Evolutionary conservation across 1,140 invertebrate genomes (phyloP).

Genomic region (Planococcus citri): DNA sequence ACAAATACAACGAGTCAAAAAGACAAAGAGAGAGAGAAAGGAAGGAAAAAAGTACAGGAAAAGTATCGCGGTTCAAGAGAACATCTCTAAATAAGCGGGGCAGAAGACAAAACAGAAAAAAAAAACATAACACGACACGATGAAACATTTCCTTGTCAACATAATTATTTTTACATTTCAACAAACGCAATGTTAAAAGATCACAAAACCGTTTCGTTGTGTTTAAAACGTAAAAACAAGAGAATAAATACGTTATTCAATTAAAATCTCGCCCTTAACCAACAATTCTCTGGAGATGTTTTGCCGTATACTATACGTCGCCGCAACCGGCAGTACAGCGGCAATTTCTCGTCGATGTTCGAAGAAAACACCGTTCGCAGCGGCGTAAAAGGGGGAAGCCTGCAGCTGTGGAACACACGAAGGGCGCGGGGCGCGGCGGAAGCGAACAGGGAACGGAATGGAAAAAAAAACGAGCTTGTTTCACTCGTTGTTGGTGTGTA

Average conservation of each 20-base stretch:
- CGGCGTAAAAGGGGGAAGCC: no score
- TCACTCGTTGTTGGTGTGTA: background rate
- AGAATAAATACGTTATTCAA: background rate
- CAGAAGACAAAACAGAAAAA: no score
- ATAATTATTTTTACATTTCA: background rate
- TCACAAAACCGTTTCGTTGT: background rate
- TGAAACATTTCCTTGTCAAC: background rate
- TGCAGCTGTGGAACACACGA: no score
- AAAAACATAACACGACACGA: background rate
- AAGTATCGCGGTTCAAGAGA: no score
- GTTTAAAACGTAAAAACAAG: background rate
- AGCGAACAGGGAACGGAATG: no score
- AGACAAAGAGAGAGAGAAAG: no score
- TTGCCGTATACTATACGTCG: background rate
- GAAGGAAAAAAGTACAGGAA: no score
- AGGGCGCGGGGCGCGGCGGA: no score
- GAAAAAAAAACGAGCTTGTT: no score
- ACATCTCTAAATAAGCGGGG: no score
- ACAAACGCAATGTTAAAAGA: background rate
- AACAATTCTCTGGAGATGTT: constrained; percentile 3
- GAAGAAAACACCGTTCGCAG: background rate
- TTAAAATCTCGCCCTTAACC: constrained; percentile 2
- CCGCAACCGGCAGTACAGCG: background rate
- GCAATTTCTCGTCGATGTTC: background rate
- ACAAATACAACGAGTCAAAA: no score